phyloP scores from a whole-genome alignment of 2,888 invertebrate species.

The Drosophila maculinotata region DNA sequence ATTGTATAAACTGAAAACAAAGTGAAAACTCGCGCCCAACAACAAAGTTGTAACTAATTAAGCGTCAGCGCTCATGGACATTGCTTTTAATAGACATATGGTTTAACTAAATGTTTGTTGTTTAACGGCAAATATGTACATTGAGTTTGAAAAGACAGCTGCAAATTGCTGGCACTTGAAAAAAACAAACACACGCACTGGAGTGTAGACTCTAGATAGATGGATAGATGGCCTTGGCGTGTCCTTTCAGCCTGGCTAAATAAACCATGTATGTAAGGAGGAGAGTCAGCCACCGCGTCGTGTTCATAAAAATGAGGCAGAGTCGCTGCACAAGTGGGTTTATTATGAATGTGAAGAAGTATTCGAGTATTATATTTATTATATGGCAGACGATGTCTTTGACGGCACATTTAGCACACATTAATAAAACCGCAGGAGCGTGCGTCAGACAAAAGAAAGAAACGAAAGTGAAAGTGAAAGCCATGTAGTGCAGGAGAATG shows the following conservation, averaged over 20 bases:
- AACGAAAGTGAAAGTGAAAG: slow-evolving; percentile 12
- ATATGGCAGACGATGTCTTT: slow-evolving; percentile 56
- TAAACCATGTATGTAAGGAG: slow-evolving; percentile 43
- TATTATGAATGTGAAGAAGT: slow-evolving; percentile 57
- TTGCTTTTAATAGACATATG: not conserved
- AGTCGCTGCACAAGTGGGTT: slow-evolving; percentile 22
- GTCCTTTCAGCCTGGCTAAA: slow-evolving; percentile 37
- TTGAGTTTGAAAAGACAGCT: slow-evolving; percentile 27
- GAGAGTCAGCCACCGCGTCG: slow-evolving; percentile 1
- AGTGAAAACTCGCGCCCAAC: not conserved
- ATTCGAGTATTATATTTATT: slow-evolving; percentile 53
- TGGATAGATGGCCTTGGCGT: slow-evolving; percentile 59
- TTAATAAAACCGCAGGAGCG: slow-evolving; percentile 73
- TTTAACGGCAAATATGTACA: slow-evolving; percentile 4
- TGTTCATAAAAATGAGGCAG: slow-evolving; percentile 48
- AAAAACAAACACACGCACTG: slow-evolving; percentile 15
- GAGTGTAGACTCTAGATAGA: no score
- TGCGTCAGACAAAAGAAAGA: slow-evolving; percentile 37
- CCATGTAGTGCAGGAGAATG: slow-evolving; percentile 4
- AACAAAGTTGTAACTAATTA: slow-evolving; percentile 59
- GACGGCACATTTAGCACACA: slow-evolving; percentile 73
- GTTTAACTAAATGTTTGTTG: not conserved
- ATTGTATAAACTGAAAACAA: slow-evolving; percentile 15
- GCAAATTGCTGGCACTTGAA: slow-evolving; percentile 52
- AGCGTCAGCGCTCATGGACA: slow-evolving; percentile 33